phyloP scores from a whole-genome alignment of 2,797 vertebrate species.

The Sebastes diaconus region DNA sequence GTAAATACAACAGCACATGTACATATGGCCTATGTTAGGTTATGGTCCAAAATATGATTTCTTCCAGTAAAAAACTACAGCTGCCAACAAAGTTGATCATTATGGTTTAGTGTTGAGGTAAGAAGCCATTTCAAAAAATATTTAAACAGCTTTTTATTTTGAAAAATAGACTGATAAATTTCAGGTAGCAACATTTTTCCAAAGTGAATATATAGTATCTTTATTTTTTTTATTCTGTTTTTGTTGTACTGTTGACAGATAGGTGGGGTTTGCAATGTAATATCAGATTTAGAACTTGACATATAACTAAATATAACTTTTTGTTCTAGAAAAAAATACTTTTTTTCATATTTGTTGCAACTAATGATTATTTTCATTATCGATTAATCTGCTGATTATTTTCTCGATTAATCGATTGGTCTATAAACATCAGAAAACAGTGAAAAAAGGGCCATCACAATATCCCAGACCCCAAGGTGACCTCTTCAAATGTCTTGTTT shows the following conservation, averaged over 20 bases:
- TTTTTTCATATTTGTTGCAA: not conserved
- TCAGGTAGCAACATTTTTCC: not conserved
- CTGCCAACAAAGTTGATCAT: not conserved
- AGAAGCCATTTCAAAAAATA: not conserved
- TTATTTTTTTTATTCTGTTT: not conserved
- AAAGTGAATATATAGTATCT: not conserved
- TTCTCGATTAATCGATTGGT: not conserved
- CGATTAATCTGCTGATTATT: not conserved
- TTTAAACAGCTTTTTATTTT: not conserved
- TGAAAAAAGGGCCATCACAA: not conserved
- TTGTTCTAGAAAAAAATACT: no score
- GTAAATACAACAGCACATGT: slow-evolving; percentile 63
- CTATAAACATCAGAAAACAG: not conserved
- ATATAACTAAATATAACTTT: not conserved
- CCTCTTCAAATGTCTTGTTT: not conserved
- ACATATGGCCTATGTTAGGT: not conserved
- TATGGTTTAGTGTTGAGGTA: not conserved
- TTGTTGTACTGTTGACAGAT: not conserved
- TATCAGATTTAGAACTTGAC: not conserved
- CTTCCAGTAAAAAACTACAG: no score
- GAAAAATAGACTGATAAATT: not conserved
- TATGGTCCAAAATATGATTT: not conserved
- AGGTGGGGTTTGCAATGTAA: not conserved
- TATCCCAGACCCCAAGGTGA: not conserved
- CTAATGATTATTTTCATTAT: no score